Evolutionary conservation across 2,888 invertebrate species (phyloP), one percentile per base, ranked within the genome.

Genomic region (Drosophila picticornis): DNA sequence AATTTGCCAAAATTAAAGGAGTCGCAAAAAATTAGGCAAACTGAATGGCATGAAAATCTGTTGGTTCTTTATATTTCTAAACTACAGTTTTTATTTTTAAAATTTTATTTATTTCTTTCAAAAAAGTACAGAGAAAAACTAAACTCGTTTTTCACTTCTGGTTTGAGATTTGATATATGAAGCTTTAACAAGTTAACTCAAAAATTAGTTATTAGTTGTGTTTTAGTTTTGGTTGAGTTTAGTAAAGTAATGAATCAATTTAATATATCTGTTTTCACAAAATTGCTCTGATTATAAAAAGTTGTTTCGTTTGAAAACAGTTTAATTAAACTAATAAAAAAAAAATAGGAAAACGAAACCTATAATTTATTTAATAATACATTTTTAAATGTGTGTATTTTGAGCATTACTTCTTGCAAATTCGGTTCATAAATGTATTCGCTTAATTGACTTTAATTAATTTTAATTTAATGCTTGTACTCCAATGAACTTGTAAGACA

Each of bases 401-500:
- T 34, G 56, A 65, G 25, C 46, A 68, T 67, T 55, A 50, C 16
- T 64, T 53, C 57, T 71, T 71, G 50, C 69, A 75, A 78, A 69
- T 79, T 75, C 63, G 61, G 72, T 75, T 78, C 69, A 60, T 51
- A 80, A 70, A 71, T 51, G 62, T 29, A 56, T 52, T 77, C 60
- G n/a, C 48, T 69, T 59, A 88, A 88, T 89, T 88, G 79, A 71
- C 60, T 70, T 87, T 81, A 86, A 89, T 90, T 82, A 84, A 90
- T 80, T 63, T 73, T 81, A 75, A 81, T 88, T 84, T 69, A 52
- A 48, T 56, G 53, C 27, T 56, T 61, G 72, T 97, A 96, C 83
- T 95, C 94, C 2, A 96, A 93, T 31, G 95, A 95, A 66, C 40
- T 48, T 40, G 9, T 31, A 10, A 38, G 34, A 56, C 25, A 29